Base-by-base conservation (phyloP, 2,888 invertebrate genomes). In the Limnephilus lunatus region DNA sequence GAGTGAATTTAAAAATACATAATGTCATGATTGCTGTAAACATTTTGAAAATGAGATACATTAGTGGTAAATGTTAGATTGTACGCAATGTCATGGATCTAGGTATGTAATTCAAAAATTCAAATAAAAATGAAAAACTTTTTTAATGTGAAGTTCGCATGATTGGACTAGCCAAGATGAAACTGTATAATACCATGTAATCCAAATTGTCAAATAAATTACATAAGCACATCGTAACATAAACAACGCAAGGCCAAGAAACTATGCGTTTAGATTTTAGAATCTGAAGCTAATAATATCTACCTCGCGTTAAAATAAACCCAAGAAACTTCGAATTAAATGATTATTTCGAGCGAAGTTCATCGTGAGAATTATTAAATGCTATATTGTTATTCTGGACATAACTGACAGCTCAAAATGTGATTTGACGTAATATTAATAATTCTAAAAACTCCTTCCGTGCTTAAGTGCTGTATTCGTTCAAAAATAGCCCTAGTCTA, bases 371-470 rank as follows among this genome's bases (percentile, higher is more conserved):
- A 1, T 68, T 68, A 68, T 68, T 68, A 68, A 68, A 68, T 9
- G 68, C 5, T n/a, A 9, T 68, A 68, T 68, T 68, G 7, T 68
- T 68, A 68, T 68, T 68, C 25, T 68, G 9, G 68, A n/a, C 68
- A 68, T 68, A 68, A 68, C 68, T 68, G 68, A 68, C 68, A n/a
- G 68, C n/a, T 68, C 68, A 68, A 68, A 68, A 68, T 68, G 68
- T 25, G 68, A 68, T 68, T 68, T 68, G 68, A 68, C 68, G 68
- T 68, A 68, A 68, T 25, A 68, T 68, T 68, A 68, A 68, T 68
- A n/a, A n/a, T 68, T n/a, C 53, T 19, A 25, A 68, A 68, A 68
- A 68, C 68, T 68, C 25, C 68, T 68, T 68, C 68, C 25, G 68
- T 25, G 68, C n/a, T 7, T 68, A 68, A 68, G 68, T n/a, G 68